A percentile compares a stretch with the other conserved stretches of the same genome.
Evolutionary conservation across 2,888 invertebrate species (phyloP).

Genomic region (Galeopsomyia nigrocyanea): DNA sequence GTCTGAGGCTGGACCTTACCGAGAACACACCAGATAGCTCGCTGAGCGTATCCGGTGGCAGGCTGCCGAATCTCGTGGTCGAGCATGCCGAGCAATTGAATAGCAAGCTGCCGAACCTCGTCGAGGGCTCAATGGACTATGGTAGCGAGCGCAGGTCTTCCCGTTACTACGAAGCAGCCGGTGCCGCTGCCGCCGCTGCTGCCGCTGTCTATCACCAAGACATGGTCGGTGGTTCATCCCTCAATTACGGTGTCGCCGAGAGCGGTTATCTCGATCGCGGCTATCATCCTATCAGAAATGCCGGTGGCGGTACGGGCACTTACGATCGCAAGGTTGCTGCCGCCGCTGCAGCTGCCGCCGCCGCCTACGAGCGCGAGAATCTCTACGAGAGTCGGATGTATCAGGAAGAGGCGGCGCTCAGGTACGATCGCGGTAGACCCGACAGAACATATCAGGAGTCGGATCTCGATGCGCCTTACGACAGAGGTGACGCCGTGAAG

Average conservation of each 20-base stretch:
- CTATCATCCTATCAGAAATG: constrained; percentile 36
- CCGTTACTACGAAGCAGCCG: constrained; percentile 66
- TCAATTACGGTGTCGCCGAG: constrained; percentile 45
- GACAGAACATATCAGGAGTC: constrained; percentile 64
- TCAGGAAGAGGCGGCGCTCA: constrained; percentile 59
- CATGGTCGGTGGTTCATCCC: constrained; percentile 40
- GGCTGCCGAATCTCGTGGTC: constrained; percentile 64
- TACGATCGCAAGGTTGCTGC: constrained; percentile 59
- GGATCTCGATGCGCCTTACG: constrained; percentile 64
- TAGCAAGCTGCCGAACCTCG: constrained; percentile 67
- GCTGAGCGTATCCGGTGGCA: constrained; percentile 49
- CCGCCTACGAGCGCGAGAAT: constrained; percentile 58
- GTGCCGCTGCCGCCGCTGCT: constrained; percentile 43
- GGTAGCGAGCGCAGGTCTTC: constrained; percentile 68
- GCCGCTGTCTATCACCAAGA: constrained; percentile 51
- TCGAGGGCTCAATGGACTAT: constrained; percentile 69
- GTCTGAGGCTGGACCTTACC: constrained; percentile 67
- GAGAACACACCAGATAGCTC: constrained; percentile 68
- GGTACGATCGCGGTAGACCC: constrained; percentile 58
- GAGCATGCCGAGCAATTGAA: constrained; percentile 68
- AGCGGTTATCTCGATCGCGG: constrained; percentile 47
- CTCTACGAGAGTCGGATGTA: constrained; percentile 63
- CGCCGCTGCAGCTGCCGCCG: background rate
- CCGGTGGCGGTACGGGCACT: constrained; percentile 46
- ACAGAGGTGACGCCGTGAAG: constrained; percentile 59